Evolutionary conservation across 2,113 vertebrate genomes (phyloP).

Genomic region (Pristiophorus japonicus): DNA sequence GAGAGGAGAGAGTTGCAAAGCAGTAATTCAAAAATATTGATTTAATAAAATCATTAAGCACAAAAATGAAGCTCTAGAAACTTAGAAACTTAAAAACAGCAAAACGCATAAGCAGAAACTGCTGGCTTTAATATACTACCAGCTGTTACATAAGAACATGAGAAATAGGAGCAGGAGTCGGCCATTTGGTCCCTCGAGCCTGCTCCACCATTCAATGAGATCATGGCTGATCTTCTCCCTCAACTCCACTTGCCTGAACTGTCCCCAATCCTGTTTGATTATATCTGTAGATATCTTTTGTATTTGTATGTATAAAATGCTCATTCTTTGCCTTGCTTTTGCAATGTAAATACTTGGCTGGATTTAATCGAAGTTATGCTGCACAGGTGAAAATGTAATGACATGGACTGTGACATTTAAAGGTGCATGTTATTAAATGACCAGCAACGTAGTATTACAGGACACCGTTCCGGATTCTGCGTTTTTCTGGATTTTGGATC

Average conservation of each 20-base stretch:
- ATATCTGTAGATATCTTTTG: background rate
- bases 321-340: background rate
- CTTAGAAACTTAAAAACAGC: background rate
- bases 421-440: background rate
- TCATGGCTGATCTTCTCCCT: too few species aligned
- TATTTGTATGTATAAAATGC: background rate
- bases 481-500: too few species aligned
- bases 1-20: background rate
- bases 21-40: background rate
- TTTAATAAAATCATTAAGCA: background rate
- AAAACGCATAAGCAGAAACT: background rate
- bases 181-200: too few species aligned
- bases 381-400: background rate
- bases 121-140: background rate
- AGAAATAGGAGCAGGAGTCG: too few species aligned
- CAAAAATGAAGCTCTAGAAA: background rate
- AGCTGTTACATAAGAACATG: too few species aligned
- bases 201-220: too few species aligned
- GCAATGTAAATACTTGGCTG: background rate
- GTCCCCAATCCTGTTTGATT: too few species aligned
- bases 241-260: too few species aligned
- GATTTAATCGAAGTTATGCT: background rate
- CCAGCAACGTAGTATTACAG: background rate
- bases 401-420: background rate
- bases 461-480: too few species aligned